Conservation (phyloP, 1,140 invertebrate species). For the Anagrus nilaparvatae region DNA sequence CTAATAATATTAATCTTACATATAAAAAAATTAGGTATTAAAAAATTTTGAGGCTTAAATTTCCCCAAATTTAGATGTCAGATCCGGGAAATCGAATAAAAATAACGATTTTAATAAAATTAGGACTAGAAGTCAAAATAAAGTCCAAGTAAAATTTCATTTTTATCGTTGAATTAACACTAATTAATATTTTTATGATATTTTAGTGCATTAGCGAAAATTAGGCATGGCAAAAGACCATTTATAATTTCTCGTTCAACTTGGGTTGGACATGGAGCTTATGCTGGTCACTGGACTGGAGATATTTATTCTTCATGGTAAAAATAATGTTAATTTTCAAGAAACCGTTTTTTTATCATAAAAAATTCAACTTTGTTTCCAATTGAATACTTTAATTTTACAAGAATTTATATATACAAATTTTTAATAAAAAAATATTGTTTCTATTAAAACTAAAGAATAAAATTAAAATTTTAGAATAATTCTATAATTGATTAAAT, state of each 20-base stretch:
- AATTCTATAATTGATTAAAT: too few relatives aligned
- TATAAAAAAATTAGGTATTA: too few relatives aligned
- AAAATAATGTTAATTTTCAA: too few relatives aligned
- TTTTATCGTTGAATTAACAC: too few relatives aligned
- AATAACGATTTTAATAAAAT: too few relatives aligned
- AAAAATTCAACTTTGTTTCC: constrained; percentile 12
- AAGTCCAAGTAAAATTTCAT: too few relatives aligned
- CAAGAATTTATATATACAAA: background rate
- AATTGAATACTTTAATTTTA: constrained; percentile 3
- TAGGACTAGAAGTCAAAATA: too few relatives aligned
- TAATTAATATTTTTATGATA: background rate
- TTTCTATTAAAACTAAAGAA: background rate
- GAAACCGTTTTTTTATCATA: constrained; percentile 8
- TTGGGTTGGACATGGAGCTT: constrained; percentile 69
- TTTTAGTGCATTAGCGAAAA: constrained; percentile 53
- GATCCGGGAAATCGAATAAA: too few relatives aligned
- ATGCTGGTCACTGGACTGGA: constrained; percentile 87
- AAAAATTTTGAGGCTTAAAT: too few relatives aligned
- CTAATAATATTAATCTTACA: too few relatives aligned
- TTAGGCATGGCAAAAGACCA: constrained; percentile 58
- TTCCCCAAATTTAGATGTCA: too few relatives aligned
- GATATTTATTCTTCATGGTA: constrained; percentile 66
- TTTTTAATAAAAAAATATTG: background rate
- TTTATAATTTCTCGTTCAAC: constrained; percentile 78
- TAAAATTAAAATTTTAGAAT: background rate